phyloP scores from a whole-genome alignment of 2,113 vertebrate species.

The Phaetusa simplex region DNA sequence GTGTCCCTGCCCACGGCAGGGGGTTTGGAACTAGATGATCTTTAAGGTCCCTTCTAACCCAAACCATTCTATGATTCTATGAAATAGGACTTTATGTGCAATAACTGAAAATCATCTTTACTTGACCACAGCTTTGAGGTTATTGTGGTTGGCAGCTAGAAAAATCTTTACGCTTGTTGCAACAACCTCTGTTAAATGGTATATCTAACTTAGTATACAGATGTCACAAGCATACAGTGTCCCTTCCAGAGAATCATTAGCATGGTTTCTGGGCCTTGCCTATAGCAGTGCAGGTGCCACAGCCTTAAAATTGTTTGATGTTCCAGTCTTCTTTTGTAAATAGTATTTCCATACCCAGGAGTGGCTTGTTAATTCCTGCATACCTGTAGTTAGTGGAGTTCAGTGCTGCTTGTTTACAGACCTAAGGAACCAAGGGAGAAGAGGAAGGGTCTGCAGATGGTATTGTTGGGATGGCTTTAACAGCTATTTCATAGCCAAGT shows the following conservation, averaged over 20 bases:
- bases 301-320: not conserved
- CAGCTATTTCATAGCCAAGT: not conserved
- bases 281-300: not conserved
- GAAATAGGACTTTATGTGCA: not conserved
- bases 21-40: too few species aligned
- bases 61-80: too few species aligned
- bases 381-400: not conserved
- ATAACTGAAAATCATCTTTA: not conserved
- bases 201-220: not conserved
- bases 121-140: not conserved
- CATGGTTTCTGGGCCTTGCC: not conserved
- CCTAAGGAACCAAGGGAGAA: not conserved
- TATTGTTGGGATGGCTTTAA: not conserved
- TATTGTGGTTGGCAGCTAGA: not conserved
- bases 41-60: too few species aligned
- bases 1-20: too few species aligned
- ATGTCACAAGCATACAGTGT: rapidly evolving
- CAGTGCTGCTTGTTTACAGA: not conserved
- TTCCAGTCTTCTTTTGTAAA: not conserved
- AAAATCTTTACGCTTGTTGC: not conserved
- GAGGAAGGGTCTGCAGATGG: not conserved
- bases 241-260: rapidly evolving
- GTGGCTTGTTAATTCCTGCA: not conserved
- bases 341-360: not conserved
- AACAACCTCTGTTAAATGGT: not conserved